Evolutionary conservation across 2,797 vertebrate genomes (phyloP), one percentile per base, ranked within the genome.

Genomic region (Okamejei kenojei): DNA sequence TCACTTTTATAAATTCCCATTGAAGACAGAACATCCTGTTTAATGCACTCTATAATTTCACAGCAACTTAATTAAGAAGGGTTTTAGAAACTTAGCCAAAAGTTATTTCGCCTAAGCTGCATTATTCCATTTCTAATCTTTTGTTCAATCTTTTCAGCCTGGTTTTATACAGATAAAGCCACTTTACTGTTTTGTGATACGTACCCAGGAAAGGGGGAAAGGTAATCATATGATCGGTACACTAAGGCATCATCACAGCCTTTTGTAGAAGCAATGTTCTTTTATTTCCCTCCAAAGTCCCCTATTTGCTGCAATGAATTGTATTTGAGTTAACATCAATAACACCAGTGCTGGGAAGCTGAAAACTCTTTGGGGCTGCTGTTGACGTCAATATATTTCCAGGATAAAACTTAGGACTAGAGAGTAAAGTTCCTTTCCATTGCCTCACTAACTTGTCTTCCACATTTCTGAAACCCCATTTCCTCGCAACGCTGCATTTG

Each of bases 31-130:
- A 65, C 61, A 32, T 6, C 63, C 84, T 10, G 1, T 19, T 0
- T 65, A 88, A 65, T 65, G 21, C 63, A 63, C 61, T 88, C 58
- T 29, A 23, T n/a, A 26, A 63, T n/a, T 88, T 68, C 84, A 88
- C 84, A 35, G 84, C 61, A 35, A 88, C 84, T 35, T 88, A 65
- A 88, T 88, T 68, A 88, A 68, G 71, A 21, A 23, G 13, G 61
- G n/a, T 65, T 88, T 88, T 88, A 88, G 32, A 88, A 88, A 65
- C n/a, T 68, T 65, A 68, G 32, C 58, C 65, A 61, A 65, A 32
- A 63, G 61, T 19, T 29, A 65, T 68, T 88, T 88, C 15, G 29
- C 32, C 61, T 9, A 17, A 88, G 17, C n/a, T 35, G n/a, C 11
- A 8, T 19, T 88, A 88, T 88, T 29, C 61, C n/a, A 35, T 68